Percentiles rank a stretch among this genome's conserved stretches.
These are phyloP conservation scores for Carollia perspicillata DNA, from an alignment of 2,113 vertebrate species.

Conservation along the genomic window DNA sequence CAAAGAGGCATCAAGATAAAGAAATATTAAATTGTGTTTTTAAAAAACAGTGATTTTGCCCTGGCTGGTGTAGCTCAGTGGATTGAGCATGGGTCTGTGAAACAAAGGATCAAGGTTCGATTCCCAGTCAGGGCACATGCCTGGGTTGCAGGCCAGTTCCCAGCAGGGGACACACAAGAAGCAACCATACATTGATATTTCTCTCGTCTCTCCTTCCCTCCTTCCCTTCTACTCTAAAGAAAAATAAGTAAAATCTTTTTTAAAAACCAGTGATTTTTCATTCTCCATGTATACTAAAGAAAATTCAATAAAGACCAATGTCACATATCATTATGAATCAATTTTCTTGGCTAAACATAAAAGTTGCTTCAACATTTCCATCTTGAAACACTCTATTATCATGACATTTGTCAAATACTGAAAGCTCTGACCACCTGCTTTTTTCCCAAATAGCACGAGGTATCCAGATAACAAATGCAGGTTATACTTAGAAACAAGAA, in stretches of 20 bases:
- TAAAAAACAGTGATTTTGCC: background rate
- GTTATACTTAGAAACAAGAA: slow-evolving; percentile 67
- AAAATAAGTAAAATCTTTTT: too few species aligned
- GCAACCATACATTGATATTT: too few species aligned
- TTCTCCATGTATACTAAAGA: background rate
- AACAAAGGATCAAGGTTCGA: too few species aligned
- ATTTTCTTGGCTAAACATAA: slow-evolving; percentile 60
- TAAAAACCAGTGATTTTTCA: background rate
- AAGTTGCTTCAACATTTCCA: slow-evolving; percentile 46
- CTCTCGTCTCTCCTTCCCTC: too few species aligned
- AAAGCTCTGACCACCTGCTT: slow-evolving; percentile 57
- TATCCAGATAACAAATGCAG: slow-evolving; percentile 58
- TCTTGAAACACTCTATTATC: slow-evolving; percentile 62
- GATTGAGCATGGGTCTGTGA: too few species aligned
- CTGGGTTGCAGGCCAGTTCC: too few species aligned
- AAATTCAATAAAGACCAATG: slow-evolving; percentile 5
- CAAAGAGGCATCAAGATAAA: background rate
- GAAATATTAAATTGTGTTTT: slow-evolving; percentile 12
- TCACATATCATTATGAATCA: slow-evolving; percentile 7
- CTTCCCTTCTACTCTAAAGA: too few species aligned
- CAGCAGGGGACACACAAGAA: too few species aligned
- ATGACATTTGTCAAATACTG: slow-evolving; percentile 59
- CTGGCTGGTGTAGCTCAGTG: too few species aligned
- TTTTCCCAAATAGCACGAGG: slow-evolving; percentile 48
- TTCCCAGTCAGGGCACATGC: too few species aligned